Evolutionary conservation across 2,797 vertebrate species (phyloP).

Genomic region (Phoeniculus purpureus): DNA sequence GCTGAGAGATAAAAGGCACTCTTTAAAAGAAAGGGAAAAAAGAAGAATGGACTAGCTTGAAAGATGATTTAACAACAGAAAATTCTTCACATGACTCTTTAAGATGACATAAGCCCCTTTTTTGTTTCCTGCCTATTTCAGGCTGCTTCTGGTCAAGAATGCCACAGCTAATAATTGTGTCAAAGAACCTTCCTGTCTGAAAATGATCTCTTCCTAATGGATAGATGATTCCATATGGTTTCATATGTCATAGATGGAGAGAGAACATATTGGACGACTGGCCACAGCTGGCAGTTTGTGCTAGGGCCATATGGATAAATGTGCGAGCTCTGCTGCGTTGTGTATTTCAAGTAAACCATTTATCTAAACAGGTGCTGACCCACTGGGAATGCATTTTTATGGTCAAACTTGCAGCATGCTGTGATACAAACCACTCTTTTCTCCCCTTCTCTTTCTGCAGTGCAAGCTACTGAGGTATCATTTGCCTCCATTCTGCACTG

Average conservation of each 20-base stretch:
- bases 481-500: background rate
- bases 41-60: background rate
- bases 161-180: conserved; percentile 63
- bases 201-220: conserved; percentile 74
- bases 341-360: conserved; percentile 52
- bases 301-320: conserved; percentile 72
- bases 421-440: accelerated
- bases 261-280: conserved; percentile 58
- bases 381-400: conserved; percentile 22
- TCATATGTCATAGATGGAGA: conserved; percentile 60
- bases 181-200: conserved; percentile 57
- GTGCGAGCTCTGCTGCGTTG: background rate
- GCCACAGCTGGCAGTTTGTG: conserved; percentile 67
- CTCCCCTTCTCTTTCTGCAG: background rate
- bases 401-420: background rate
- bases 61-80: conserved; percentile 22
- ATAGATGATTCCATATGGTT: conserved; percentile 68
- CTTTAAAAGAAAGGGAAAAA: background rate
- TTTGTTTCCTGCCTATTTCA: conserved; percentile 18
- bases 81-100: conserved; percentile 42
- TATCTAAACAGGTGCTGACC: conserved; percentile 70
- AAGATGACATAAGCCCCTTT: conserved; percentile 25
- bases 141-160: conserved; percentile 39
- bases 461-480: background rate
- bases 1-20: conserved; percentile 24